Percentiles rank a stretch among this genome's conserved stretches.
Conservation (phyloP, 2,113 vertebrate genomes). For the Pelodiscus sinensis region DNA sequence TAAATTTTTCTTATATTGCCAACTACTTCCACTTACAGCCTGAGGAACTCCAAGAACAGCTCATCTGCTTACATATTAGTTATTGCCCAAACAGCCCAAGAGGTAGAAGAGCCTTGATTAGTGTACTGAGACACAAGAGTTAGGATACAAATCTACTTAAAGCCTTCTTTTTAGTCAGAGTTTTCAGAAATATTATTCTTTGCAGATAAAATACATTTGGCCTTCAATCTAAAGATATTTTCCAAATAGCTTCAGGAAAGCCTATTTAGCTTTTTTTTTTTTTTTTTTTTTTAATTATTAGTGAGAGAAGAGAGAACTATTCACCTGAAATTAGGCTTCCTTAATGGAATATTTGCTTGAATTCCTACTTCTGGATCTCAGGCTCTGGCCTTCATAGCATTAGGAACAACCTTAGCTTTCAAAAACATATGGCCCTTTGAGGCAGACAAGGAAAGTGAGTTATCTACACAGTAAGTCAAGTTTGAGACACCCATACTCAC, state of each 20-base stretch:
- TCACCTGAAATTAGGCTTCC: background rate
- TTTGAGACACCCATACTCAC: too few relatives aligned
- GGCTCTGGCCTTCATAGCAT: too few relatives aligned
- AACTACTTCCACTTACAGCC: background rate
- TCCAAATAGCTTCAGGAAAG: background rate
- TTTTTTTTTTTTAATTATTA: background rate
- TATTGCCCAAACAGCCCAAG: background rate
- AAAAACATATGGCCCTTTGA: too few relatives aligned
- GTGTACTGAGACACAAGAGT: background rate
- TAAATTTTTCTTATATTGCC: background rate
- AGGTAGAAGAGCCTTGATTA: accelerated
- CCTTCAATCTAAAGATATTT: background rate
- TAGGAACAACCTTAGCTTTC: too few relatives aligned
- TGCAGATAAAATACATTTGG: background rate
- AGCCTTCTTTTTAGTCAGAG: background rate
- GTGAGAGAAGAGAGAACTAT: background rate
- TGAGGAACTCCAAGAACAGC: background rate
- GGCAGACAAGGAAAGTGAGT: too few relatives aligned
- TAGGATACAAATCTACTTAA: background rate
- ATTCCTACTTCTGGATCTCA: too few relatives aligned
- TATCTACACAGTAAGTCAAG: too few relatives aligned
- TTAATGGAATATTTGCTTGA: background rate
- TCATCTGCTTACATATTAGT: background rate
- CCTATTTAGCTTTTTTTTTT: accelerated
- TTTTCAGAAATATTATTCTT: background rate